A percentile compares a stretch with the other conserved stretches of the same genome.
Conservation (phyloP, 2,797 vertebrate genomes). For the Thalassophryne amazonica region DNA sequence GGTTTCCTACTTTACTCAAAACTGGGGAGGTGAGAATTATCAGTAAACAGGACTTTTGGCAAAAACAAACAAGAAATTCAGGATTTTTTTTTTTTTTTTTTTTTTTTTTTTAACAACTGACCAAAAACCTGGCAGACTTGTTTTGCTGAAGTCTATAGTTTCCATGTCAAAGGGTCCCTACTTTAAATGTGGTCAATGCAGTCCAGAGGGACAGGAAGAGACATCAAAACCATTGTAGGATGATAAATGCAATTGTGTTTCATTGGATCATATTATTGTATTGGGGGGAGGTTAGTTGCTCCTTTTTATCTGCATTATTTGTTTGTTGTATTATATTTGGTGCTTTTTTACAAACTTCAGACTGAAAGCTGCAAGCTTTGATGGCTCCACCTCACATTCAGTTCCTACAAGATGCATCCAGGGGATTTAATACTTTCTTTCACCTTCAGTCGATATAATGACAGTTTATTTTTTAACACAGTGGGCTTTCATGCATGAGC, state of each 20-base stretch:
- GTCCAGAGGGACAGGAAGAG: too few species aligned
- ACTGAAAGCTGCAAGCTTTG: neutral
- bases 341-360: neutral
- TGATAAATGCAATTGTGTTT: too few species aligned
- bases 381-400: too few species aligned
- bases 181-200: too few species aligned
- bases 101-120: slow-evolving; percentile 5
- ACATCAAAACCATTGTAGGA: too few species aligned
- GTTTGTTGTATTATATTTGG: neutral
- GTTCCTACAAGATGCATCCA: neutral
- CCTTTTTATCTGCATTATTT: neutral
- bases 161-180: neutral
- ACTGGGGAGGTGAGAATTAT: slow-evolving; percentile 3
- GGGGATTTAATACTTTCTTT: too few species aligned
- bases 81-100: neutral
- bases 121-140: slow-evolving; percentile 35
- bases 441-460: too few species aligned
- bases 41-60: slow-evolving; percentile 6
- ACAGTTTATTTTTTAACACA: neutral
- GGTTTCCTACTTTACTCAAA: neutral
- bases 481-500: neutral
- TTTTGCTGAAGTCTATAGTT: slow-evolving; percentile 10
- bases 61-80: neutral
- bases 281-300: too few species aligned
- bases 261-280: too few species aligned